phyloP scores from a whole-genome alignment of 2,797 vertebrate species.

The Centropyge bicolor region DNA sequence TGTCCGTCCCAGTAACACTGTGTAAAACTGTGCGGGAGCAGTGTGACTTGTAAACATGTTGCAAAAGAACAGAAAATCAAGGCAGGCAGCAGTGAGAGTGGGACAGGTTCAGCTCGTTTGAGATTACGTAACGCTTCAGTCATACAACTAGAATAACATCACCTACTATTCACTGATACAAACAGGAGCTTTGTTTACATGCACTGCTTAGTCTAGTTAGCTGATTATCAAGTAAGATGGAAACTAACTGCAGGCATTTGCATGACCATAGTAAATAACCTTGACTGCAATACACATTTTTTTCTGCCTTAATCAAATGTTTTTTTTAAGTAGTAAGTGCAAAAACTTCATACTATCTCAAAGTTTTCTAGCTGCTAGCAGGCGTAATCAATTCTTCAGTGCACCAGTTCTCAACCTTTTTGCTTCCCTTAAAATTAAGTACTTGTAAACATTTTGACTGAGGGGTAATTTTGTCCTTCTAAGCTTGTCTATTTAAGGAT shows the following conservation, averaged over 20 bases:
- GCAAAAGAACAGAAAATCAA: background rate
- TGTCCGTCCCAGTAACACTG: background rate
- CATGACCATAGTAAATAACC: background rate
- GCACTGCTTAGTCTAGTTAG: background rate
- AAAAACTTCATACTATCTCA: background rate
- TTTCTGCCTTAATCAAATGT: background rate
- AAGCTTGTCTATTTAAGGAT: background rate
- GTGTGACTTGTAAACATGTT: background rate
- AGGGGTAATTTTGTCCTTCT: background rate
- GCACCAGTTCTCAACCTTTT: background rate
- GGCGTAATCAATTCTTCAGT: background rate
- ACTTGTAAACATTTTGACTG: background rate
- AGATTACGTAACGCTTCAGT: background rate
- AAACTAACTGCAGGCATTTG: background rate
- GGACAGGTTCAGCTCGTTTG: background rate
- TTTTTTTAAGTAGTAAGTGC: background rate
- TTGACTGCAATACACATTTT: background rate
- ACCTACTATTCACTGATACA: background rate
- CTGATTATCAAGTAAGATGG: background rate
- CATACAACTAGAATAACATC: background rate
- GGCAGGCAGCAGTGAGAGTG: background rate
- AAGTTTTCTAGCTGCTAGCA: background rate
- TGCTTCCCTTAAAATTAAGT: background rate
- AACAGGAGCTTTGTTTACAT: background rate
- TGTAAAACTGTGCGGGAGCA: background rate